Evolutionary conservation across 2,888 invertebrate genomes (phyloP), one percentile per base, ranked within the genome.

Genomic region (Drosophila quinaria): DNA sequence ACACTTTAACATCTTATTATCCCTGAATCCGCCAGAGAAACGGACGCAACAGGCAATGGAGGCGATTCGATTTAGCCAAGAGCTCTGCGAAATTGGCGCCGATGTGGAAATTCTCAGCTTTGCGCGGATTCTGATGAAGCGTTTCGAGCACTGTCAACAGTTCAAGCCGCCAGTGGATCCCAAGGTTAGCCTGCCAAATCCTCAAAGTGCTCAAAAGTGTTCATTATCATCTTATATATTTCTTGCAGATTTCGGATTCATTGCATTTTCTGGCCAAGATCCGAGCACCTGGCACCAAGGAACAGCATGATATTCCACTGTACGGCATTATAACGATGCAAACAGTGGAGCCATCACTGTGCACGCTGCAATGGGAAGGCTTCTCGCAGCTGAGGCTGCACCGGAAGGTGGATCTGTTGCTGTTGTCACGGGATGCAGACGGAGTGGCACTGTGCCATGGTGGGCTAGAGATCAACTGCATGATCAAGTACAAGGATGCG

Each of bases 101-200:
- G 95, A 96, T 80, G 95, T 95, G 17, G 96, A 97, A 92, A 94
- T 96, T 33, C 93, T 97, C 1, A 95, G 95, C 15, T 94, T 96
- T 61, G 94, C 95, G 60, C 94, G 94, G 19, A 94, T 95, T 0
- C 94, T 96, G 4, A 92, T 96, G 4, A 94, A 94, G 8, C 94
- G 96, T 50, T 93, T 96, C 73, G 95, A 96, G 84, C 93, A 93
- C 70, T 95, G 93, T 90, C 93, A 94, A 17, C 94, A 94, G 81
- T 93, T 94, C 35, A 94, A 93, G 74, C 91, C 93, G 8, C 92
- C 94, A 0, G 90, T 78, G 76, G 93, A 93, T 80, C 89, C 91
- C 9, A 92, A 91, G 85, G 92, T 37, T 29, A 8, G 29, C 29
- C 8, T 25, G 0, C 25, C 8, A 6, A 25, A 25, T 25, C 25